A percentile compares a stretch with the other conserved stretches of the same genome.
phyloP scores from a whole-genome alignment of 2,888 invertebrate genomes.

The Endomychus coccineus region DNA sequence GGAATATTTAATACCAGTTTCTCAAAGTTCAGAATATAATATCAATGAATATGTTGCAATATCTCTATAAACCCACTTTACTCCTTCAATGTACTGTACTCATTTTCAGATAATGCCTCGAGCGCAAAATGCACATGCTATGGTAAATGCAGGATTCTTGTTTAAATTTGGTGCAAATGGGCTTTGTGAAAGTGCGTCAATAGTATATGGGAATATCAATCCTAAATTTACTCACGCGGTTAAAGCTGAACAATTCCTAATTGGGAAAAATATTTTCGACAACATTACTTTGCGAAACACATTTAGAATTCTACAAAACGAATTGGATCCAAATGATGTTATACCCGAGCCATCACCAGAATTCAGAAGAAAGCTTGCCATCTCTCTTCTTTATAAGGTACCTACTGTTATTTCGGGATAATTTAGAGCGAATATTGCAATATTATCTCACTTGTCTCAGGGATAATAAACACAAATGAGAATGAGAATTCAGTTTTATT shows the following conservation, averaged over 20 bases:
- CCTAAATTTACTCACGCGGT: constrained; percentile 47
- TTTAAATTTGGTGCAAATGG: constrained; percentile 49
- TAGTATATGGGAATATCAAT: constrained; percentile 61
- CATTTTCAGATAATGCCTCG: constrained; percentile 64
- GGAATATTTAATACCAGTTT: too few relatives aligned
- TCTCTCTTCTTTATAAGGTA: constrained; percentile 79
- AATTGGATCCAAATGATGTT: constrained; percentile 56
- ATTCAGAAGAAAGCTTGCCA: constrained; percentile 63
- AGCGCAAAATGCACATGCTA: constrained; percentile 66
- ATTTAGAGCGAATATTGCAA: too few relatives aligned
- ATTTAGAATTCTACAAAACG: constrained; percentile 45
- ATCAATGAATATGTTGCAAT: too few relatives aligned
- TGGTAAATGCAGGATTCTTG: constrained; percentile 67
- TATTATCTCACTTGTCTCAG: too few relatives aligned
- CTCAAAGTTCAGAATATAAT: too few relatives aligned
- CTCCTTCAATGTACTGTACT: too few relatives aligned
- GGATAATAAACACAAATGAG: too few relatives aligned
- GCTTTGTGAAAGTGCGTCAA: constrained; percentile 45
- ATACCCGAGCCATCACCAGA: constrained; percentile 61
- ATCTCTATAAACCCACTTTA: too few relatives aligned
- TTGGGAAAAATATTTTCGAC: constrained; percentile 41
- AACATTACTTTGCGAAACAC: constrained; percentile 42
- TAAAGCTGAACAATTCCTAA: constrained; percentile 45
- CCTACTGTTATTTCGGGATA: too few relatives aligned
- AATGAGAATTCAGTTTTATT: too few relatives aligned